These are phyloP conservation scores for Pao palembangensis DNA, from an alignment of 2,113 vertebrate species.

Conservation along the genomic window DNA sequence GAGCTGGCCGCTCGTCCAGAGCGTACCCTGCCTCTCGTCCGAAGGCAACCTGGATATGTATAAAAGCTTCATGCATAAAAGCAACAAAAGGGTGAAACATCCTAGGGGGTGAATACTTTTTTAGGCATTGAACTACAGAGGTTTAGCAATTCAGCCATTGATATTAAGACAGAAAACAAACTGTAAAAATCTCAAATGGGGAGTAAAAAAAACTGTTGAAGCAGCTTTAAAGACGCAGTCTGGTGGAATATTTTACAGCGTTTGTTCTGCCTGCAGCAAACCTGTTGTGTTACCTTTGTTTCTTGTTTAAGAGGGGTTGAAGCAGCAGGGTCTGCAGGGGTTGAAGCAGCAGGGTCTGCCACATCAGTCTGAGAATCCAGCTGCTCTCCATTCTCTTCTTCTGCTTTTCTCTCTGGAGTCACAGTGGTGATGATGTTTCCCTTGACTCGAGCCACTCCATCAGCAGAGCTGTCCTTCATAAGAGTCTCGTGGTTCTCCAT, in stretches of 20 bases:
- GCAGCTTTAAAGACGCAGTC: slow-evolving; percentile 3
- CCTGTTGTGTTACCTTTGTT: slow-evolving; percentile 81
- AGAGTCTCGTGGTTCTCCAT: slow-evolving; percentile 92
- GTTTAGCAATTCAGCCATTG: slow-evolving; percentile 57
- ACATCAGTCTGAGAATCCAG: slow-evolving; percentile 70
- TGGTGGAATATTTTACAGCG: neutral
- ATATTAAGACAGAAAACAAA: slow-evolving; percentile 24
- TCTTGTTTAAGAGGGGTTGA: slow-evolving; percentile 75
- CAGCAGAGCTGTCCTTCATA: slow-evolving; percentile 86
- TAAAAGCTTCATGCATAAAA: neutral
- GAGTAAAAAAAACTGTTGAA: slow-evolving; percentile 24
- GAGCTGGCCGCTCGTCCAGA: no score
- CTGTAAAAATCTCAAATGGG: slow-evolving; percentile 15
- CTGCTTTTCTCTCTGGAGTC: slow-evolving; percentile 88
- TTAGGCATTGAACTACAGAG: slow-evolving; percentile 26
- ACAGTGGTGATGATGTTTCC: slow-evolving; percentile 90
- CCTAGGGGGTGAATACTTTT: neutral
- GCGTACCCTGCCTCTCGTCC: no score
- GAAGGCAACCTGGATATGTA: neutral
- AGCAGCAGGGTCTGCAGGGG: slow-evolving; percentile 72
- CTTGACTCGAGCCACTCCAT: slow-evolving; percentile 82
- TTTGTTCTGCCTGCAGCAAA: neutral
- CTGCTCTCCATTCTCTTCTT: slow-evolving; percentile 82
- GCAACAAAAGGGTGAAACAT: neutral
- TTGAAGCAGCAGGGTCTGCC: no score